Base-by-base conservation (phyloP, 2,797 vertebrate species). In the Alcedo quadribrachys region DNA sequence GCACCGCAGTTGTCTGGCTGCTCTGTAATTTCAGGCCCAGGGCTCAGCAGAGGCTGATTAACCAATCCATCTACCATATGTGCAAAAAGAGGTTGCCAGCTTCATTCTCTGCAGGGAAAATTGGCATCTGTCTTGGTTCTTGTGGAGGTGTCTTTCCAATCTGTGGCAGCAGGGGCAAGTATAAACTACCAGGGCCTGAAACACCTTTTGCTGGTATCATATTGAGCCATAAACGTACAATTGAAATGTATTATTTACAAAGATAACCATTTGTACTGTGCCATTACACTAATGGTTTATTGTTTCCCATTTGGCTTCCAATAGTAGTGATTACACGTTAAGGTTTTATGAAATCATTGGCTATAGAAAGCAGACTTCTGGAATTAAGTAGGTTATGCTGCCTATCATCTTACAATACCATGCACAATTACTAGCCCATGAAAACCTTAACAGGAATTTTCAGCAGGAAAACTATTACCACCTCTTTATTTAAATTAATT, bases 51-150 rank as follows among this genome's bases (percentile, higher is more conserved):
- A 98, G 97, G 97, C 98, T 98, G 93, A 97, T 98, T 97, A 97
- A 98, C 98, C 98, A 98, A 98, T 97, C 96, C 97, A 98, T 99
- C 98, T 98, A 98, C 98, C 99, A 99, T 98, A 98, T 99, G 98
- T 98, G 98, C 98, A 97, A 93, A 94, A 94, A 98, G 97, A 97
- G 98, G 95, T 93, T 98, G 98, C 98, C 98, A 98, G 98, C 96
- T 97, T 97, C 96, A 93, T 86, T 96, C 97, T 95, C 95, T 82
- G 90, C 97, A 97, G 97, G 97, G 96, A 97, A 97, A 97, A 97
- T 93, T 98, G 97, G 97, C 98, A 97, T 94, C 96, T 96, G 91
- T 92, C 92, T 95, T 83, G 93, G 96, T 93, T 95, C 74, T 67
- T 45, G 50, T 77, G 83, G 96, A 96, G 96, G 93, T 76, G 92